A percentile compares a stretch with the other conserved stretches of the same genome.
Evolutionary conservation across 1,140 invertebrate genomes (phyloP).

Genomic region (Hycleus cichorii): DNA sequence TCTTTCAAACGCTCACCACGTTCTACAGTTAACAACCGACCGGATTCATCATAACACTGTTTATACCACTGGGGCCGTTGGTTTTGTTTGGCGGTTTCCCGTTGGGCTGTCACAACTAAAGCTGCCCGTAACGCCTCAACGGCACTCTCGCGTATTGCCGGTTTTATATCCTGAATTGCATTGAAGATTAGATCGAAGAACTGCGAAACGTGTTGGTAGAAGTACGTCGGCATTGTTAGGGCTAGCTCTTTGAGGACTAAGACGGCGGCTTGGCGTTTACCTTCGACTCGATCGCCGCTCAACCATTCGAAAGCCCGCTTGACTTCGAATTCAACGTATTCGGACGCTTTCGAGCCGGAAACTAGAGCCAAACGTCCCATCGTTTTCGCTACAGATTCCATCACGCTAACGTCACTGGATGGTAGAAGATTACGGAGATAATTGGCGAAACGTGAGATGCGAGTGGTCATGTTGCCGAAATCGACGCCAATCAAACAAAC

Average conservation of each 20-base stretch:
- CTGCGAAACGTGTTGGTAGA: conserved; percentile 93
- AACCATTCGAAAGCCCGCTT: conserved; percentile 93
- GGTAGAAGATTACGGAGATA: conserved; percentile 84
- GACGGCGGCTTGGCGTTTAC: conserved; percentile 84
- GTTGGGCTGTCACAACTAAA: conserved; percentile 86
- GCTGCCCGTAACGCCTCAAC: conserved; percentile 89
- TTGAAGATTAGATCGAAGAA: conserved; percentile 96
- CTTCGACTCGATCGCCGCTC: conserved; percentile 79
- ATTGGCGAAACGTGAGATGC: conserved; percentile 88
- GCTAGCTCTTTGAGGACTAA: conserved; percentile 90
- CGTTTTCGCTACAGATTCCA: conserved; percentile 93
- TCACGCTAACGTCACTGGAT: conserved; percentile 83
- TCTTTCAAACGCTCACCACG: conserved; percentile 69
- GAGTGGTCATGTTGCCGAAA: conserved; percentile 82
- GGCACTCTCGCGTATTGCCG: conserved; percentile 85
- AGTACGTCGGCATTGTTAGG: conserved; percentile 92
- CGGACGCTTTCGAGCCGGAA: conserved; percentile 86
- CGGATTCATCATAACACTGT: conserved; percentile 86
- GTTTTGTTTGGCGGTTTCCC: conserved; percentile 85
- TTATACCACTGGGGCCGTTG: conserved; percentile 77
- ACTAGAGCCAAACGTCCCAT: conserved; percentile 85
- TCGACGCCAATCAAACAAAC: conserved; percentile 88
- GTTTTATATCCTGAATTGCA: conserved; percentile 86
- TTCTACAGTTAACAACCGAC: conserved; percentile 68
- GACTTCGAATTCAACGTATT: conserved; percentile 95